A percentile compares a stretch with the other conserved stretches of the same genome.
phyloP scores from a whole-genome alignment of 2,113 vertebrate genomes.

The Opisthocomus hoazin region DNA sequence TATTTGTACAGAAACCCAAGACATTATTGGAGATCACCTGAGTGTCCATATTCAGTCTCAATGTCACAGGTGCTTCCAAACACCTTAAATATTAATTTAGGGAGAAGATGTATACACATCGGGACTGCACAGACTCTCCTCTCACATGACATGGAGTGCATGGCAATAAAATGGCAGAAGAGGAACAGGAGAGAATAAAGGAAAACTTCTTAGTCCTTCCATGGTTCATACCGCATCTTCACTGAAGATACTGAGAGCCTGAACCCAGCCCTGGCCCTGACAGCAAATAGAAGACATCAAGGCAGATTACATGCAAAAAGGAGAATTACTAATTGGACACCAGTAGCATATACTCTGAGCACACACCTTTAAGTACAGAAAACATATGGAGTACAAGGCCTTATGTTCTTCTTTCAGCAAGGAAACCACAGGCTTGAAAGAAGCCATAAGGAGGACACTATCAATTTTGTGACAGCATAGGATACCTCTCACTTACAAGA shows the following conservation, averaged over 20 bases:
- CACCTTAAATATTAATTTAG: not conserved
- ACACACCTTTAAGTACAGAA: not conserved
- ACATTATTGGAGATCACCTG: not conserved
- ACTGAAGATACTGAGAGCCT: not conserved
- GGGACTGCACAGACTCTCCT: not conserved
- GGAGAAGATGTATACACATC: not conserved
- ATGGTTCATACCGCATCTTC: not conserved
- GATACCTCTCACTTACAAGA: not conserved
- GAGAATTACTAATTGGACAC: not conserved
- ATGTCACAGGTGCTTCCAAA: not conserved
- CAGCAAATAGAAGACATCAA: not conserved
- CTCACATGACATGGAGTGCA: not conserved
- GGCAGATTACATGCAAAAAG: not conserved
- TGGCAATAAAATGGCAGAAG: not conserved
- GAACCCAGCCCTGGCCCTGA: not conserved
- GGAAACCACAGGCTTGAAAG: not conserved
- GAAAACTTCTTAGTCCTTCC: not conserved
- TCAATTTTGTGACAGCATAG: not conserved
- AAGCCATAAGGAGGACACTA: not conserved
- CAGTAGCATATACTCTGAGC: not conserved
- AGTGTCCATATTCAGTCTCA: not conserved
- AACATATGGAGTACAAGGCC: not conserved
- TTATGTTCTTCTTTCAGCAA: not conserved
- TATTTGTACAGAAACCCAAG: not conserved
- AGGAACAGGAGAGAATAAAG: not conserved